Evolutionary conservation across 2,888 invertebrate species (phyloP).

Genomic region (Cephus pygmeus): DNA sequence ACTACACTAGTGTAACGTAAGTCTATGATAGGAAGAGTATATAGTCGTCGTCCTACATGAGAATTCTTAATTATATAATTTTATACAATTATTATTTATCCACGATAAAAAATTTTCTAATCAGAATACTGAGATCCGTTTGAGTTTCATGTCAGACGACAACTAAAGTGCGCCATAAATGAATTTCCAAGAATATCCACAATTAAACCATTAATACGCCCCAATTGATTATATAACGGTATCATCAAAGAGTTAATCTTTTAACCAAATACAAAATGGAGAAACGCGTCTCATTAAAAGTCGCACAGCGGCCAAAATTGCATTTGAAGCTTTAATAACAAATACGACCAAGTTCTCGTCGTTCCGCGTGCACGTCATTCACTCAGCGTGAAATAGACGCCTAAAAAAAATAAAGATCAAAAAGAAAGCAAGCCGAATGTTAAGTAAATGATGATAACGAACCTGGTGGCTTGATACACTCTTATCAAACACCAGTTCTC

Average conservation of each 20-base stretch:
- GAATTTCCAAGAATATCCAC: neutral
- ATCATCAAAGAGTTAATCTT: neutral
- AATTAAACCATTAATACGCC: neutral
- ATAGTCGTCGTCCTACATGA: neutral
- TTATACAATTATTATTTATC: neutral
- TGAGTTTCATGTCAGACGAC: neutral
- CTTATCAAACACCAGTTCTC: constrained; percentile 92
- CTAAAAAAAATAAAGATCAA: constrained; percentile 14
- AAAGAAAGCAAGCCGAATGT: constrained; percentile 5
- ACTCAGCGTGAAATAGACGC: neutral
- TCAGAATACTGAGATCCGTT: neutral
- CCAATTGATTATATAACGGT: neutral
- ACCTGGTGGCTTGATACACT: constrained; percentile 72
- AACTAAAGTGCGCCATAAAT: neutral
- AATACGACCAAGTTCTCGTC: neutral
- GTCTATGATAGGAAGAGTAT: neutral
- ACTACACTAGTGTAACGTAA: neutral
- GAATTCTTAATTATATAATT: neutral
- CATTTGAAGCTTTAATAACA: neutral
- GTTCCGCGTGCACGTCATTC: neutral
- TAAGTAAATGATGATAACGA: constrained; percentile 60
- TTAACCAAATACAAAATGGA: neutral
- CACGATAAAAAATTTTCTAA: neutral
- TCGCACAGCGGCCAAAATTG: neutral
- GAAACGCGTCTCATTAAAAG: neutral